Conservation (phyloP, 2,888 invertebrate genomes). For the Chaetogeoica ovagalla region DNA sequence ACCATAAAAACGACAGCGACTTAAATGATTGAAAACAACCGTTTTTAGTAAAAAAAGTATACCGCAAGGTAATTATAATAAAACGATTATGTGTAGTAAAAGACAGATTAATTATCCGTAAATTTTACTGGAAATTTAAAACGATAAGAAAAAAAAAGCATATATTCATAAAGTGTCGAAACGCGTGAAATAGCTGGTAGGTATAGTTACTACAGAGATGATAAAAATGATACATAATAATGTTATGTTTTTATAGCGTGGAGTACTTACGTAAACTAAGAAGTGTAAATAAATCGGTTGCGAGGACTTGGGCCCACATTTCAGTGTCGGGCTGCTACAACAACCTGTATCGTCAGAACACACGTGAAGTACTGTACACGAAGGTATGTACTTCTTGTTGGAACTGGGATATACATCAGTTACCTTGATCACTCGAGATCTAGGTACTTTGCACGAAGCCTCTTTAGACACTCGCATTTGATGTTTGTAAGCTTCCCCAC, state of each 20-base stretch:
- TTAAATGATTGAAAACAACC: too few relatives aligned
- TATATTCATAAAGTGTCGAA: not conserved
- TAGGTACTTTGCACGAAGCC: constrained; percentile 71
- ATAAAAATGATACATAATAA: not conserved
- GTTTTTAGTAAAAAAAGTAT: too few relatives aligned
- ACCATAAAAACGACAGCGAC: too few relatives aligned
- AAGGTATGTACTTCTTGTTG: constrained; percentile 77
- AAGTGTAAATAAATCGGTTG: constrained; percentile 75
- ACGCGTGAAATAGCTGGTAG: too few relatives aligned
- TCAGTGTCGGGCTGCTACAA: constrained; percentile 72
- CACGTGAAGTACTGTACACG: constrained; percentile 82
- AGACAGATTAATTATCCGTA: too few relatives aligned
- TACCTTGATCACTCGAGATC: constrained; percentile 75
- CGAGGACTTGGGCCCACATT: constrained; percentile 77
- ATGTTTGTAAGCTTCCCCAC: constrained; percentile 58
- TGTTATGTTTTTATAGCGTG: not conserved
- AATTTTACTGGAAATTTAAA: too few relatives aligned
- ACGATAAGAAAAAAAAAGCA: not conserved
- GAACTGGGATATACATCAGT: constrained; percentile 72
- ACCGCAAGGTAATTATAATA: too few relatives aligned
- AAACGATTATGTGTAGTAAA: too few relatives aligned
- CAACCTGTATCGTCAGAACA: constrained; percentile 89
- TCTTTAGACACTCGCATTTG: constrained; percentile 61
- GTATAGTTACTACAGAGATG: not conserved
- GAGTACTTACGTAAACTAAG: constrained; percentile 69